Percentiles rank a stretch among this genome's conserved stretches.
phyloP scores from a whole-genome alignment of 1,140 invertebrate species.

The Gerris buenoi region DNA sequence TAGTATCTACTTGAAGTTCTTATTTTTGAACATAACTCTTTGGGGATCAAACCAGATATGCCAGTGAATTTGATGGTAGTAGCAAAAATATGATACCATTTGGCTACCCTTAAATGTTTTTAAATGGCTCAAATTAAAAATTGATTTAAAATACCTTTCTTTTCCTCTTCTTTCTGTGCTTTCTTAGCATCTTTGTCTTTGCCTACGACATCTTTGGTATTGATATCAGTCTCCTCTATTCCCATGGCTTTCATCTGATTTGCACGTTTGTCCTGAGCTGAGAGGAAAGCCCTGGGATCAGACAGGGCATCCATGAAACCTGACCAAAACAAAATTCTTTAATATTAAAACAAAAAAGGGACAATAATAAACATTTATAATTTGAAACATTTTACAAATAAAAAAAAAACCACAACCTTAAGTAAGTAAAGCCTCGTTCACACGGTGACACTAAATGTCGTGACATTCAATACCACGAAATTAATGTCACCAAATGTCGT shows the following conservation, averaged over 20 bases:
- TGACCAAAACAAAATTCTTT: constrained; percentile 29
- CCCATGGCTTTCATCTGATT: constrained; percentile 89
- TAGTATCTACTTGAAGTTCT: too few species aligned
- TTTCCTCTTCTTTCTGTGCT: constrained; percentile 49
- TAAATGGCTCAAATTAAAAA: not conserved
- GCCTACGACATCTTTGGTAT: constrained; percentile 33
- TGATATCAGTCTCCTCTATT: constrained; percentile 66
- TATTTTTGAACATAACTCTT: too few species aligned
- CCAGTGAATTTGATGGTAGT: not conserved
- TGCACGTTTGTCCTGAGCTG: constrained; percentile 70
- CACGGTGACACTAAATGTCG: too few species aligned
- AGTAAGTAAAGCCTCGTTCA: too few species aligned
- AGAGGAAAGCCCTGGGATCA: constrained; percentile 84
- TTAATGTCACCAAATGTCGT: too few species aligned
- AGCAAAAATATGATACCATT: not conserved
- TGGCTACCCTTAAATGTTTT: too few species aligned
- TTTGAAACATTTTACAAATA: too few species aligned
- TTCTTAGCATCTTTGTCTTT: constrained; percentile 36
- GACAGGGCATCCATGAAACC: constrained; percentile 96
- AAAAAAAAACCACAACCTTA: too few species aligned
- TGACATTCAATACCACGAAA: too few species aligned
- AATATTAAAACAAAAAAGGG: too few species aligned
- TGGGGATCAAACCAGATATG: too few species aligned
- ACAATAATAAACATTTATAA: too few species aligned
- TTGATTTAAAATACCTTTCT: constrained; percentile 43